A percentile compares a stretch with the other conserved stretches of the same genome.
Evolutionary conservation across 1,140 invertebrate species (phyloP).

Genomic region (Sycobia sp.): DNA sequence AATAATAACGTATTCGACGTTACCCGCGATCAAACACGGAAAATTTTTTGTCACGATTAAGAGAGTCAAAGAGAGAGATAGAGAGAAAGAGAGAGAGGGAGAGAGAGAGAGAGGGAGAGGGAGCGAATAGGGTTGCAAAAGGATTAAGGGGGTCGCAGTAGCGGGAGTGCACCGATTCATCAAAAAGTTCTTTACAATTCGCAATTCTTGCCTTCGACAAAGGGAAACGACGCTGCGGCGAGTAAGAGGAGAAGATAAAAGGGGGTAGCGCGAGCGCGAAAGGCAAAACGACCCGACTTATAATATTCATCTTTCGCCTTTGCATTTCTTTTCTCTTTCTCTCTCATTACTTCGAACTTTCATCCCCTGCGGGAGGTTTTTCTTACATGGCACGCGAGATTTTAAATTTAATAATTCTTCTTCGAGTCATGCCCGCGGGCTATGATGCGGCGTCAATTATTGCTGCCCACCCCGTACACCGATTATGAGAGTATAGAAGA

Average conservation of each 20-base stretch:
- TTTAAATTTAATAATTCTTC: conserved; percentile 49
- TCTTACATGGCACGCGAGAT: conserved; percentile 42
- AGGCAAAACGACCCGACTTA: too few relatives aligned
- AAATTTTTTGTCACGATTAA: conserved; percentile 6
- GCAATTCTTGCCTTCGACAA: conserved; percentile 42
- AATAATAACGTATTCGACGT: not conserved
- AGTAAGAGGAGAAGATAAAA: too few relatives aligned
- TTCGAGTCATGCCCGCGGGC: conserved; percentile 13
- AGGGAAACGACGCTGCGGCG: too few relatives aligned
- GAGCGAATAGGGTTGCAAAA: conserved; percentile 13
- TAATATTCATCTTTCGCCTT: too few relatives aligned
- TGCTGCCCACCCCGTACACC: conserved; percentile 27
- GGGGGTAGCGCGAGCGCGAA: too few relatives aligned
- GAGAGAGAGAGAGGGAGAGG: too few relatives aligned
- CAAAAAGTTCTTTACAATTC: conserved; percentile 42
- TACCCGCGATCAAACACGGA: not conserved
- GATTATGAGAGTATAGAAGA: conserved; percentile 2
- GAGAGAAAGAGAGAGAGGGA: too few relatives aligned
- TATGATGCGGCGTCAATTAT: conserved; percentile 30
- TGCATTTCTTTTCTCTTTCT: too few relatives aligned
- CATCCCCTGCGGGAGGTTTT: too few relatives aligned
- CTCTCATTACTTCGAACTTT: too few relatives aligned
- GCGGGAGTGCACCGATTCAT: conserved; percentile 40
- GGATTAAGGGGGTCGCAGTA: not conserved
- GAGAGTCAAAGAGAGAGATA: too few relatives aligned